A percentile compares a stretch with the other conserved stretches of the same genome.
Conservation (phyloP, 2,888 invertebrate species). For the Patella pellucida region DNA sequence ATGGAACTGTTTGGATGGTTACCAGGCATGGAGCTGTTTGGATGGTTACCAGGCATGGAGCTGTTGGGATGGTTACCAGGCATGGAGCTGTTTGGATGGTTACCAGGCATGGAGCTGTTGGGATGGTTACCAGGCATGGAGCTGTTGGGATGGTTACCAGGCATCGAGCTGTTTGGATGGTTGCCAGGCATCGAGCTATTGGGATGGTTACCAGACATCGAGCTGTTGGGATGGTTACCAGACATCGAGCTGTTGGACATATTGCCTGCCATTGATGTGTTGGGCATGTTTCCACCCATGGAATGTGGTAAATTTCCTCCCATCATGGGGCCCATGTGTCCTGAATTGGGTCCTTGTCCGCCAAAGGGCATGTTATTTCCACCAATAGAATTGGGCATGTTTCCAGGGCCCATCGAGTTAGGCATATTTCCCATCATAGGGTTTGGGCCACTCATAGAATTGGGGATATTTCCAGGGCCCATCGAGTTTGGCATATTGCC, state of each 20-base stretch:
- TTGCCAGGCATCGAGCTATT: conserved; percentile 36
- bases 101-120: not conserved
- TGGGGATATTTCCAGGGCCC: not conserved
- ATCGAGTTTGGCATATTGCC: not conserved
- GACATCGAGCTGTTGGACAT: not conserved
- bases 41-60: conserved; percentile 30
- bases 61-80: not conserved
- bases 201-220: conserved; percentile 6
- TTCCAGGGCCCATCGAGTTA: conserved; percentile 13
- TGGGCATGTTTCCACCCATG: conserved; percentile 4
- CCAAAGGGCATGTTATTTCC: not conserved
- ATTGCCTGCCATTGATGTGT: not conserved
- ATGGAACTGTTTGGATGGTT: conserved; percentile 15
- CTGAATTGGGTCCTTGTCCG: conserved; percentile 9
- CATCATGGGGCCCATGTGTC: conserved; percentile 20
- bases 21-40: conserved; percentile 23
- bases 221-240: not conserved
- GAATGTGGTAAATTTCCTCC: conserved; percentile 26
- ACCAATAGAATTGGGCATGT: conserved; percentile 1
- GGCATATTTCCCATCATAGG: conserved; percentile 19
- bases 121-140: not conserved
- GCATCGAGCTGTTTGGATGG: conserved; percentile 23
- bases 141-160: not conserved
- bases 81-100: not conserved
- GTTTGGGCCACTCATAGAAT: not conserved